Evolutionary conservation across 2,797 vertebrate genomes (phyloP), one percentile per base, ranked within the genome.

Genomic region (Danio jaintianensis): DNA sequence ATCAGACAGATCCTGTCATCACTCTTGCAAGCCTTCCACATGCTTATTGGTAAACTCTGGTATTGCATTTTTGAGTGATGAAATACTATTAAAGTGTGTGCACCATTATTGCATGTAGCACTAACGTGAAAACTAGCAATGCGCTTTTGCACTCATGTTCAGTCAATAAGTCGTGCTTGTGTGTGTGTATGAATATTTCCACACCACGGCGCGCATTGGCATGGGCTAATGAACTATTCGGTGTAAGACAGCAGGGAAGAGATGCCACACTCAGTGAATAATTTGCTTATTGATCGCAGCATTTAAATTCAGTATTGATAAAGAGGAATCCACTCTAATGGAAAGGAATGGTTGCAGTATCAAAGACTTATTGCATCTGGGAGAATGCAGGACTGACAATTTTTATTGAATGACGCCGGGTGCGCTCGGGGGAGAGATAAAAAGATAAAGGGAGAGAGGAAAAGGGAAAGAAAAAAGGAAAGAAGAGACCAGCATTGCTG

Each of bases 271-370:
- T 90, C 89, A 82, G 89, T 90, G 88, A 93, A 92, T 91, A 91
- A 91, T 89, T 86, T 92, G 89, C 92, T 86, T 89, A 93, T 92
- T 91, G 92, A 94, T 93, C 71, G 83, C 81, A 81, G 88, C 86
- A 84, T 91, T 91, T 92, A 92, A 90, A 92, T 90, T 89, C 90
- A 89, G 90, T 93, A 92, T 94, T 92, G 91, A 93, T 92, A 89
- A 80, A 80, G 88, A 84, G 88, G 87, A 91, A 89, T 91, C 91
- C 87, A 71, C 92, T 89, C 90, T 82, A 84, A 86, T 78, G 80
- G 82, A 86, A 80, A 86, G 78, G 77, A 80, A 86, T 77, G 78
- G 68, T 20, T 59, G 63, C 50, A 62, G 82, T 74, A 83, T 64
- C 74, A 69, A 70, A 62, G 50, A 81, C 56, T 62, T 52, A 71